Conservation (phyloP, 2,888 invertebrate genomes). For the Eudemis profundana region DNA sequence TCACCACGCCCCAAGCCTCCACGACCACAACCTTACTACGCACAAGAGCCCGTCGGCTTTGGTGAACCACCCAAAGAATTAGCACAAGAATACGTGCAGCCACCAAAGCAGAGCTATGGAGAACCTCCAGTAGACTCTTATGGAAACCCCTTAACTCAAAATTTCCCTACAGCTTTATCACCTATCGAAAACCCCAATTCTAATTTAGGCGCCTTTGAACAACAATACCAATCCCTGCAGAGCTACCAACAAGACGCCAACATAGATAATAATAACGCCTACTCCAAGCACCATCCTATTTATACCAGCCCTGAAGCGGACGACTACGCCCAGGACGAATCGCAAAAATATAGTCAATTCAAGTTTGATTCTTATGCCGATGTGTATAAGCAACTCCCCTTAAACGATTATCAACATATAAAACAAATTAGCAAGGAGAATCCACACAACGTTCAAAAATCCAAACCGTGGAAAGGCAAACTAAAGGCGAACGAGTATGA, state of each 20-base stretch:
- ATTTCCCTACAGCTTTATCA: conserved; percentile 53
- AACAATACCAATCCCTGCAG: conserved; percentile 55
- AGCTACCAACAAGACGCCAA: conserved; percentile 51
- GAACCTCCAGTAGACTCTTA: conserved; percentile 71
- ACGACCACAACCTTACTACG: conserved; percentile 49
- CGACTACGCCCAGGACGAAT: conserved; percentile 48
- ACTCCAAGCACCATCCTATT: conserved; percentile 55
- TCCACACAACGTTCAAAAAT: conserved; percentile 49
- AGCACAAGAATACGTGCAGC: conserved; percentile 49
- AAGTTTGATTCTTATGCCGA: conserved; percentile 55
- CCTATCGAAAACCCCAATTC: conserved; percentile 47
- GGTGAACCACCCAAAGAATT: conserved; percentile 69
- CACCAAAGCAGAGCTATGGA: conserved; percentile 54
- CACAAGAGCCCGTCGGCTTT: conserved; percentile 62
- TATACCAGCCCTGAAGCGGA: conserved; percentile 53
- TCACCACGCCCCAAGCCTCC: conserved; percentile 52
- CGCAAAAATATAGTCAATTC: conserved; percentile 52
- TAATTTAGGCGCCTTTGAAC: conserved; percentile 48
- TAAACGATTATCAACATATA: conserved; percentile 49
- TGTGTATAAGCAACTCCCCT: conserved; percentile 51
- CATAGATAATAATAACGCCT: conserved; percentile 55
- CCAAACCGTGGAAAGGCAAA: conserved; percentile 57
- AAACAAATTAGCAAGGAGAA: conserved; percentile 56
- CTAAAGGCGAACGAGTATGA: conserved; percentile 51
- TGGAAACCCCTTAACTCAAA: conserved; percentile 58